Evolutionary conservation across 2,113 vertebrate species (phyloP), one percentile per base, ranked within the genome.

Genomic region (Stictonetta naevosa): DNA sequence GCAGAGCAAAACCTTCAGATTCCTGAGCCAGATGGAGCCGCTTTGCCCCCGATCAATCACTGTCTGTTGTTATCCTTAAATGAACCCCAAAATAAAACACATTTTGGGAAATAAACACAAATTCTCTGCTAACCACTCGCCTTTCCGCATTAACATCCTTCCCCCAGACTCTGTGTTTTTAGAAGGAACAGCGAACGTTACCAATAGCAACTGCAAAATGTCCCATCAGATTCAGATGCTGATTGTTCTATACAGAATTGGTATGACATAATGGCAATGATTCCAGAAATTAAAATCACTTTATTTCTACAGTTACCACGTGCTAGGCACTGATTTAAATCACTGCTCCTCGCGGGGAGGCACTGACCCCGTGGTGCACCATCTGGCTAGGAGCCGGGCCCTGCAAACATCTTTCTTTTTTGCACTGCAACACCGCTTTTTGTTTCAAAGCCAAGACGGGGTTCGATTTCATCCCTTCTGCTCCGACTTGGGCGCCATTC

Each of bases 181-280:
- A 87, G 92, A 90, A 95, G 92, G 92, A 94, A 36, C 83, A 87
- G 90, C 4, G 86, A 93, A 94, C 77, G 96, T 97, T 96, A 96
- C 96, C 95, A 56, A 95, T 96, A 56, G 95, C 95, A 97, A 96
- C 96, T 33, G 92, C 91, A 74, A 90, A 88, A 92, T 79, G 92
- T 97, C 96, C 96, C 95, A 78, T 62, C 95, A 82, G 88, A 83
- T 94, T 92, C 80, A 73, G 83, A 93, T 40, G 86, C 53, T 84
- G 96, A 90, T 96, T 96, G 92, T 95, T 96, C 93, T 79, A 33
- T 8, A 10, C 88, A 58, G 85, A 74, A 52, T 62, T 77, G 93
- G 64, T 85, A 79, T 96, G 96, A 93, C 92, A 95, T 53, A 53
- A 86, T 50, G 90, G 71, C 76, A 88, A 96, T 91, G 90, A 79